Base-by-base conservation (phyloP, 2,797 vertebrate species). In the Molossus alvarezi region DNA sequence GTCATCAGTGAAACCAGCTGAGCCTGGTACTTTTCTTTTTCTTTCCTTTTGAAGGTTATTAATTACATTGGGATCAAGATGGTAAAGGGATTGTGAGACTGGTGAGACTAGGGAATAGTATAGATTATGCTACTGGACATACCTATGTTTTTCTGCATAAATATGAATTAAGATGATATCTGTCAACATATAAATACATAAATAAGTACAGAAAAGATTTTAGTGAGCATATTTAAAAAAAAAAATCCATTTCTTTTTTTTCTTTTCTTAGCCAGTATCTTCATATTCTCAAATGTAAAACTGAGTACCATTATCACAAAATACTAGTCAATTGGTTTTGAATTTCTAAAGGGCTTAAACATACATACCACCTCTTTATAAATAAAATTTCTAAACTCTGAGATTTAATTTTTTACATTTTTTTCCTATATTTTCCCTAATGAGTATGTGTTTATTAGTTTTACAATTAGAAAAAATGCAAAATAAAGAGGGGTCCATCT, bases 331-430 rank as follows among this genome's bases (percentile, higher is more conserved):
- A 23, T 71, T 69, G 73, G 89, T 84, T 79, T n/a, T 95, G 18
- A 88, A 67, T 89, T 87, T 64, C 60, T 86, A 83, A 94, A 97
- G n/a, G 53, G 85, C 33, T 88, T 84, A 64, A 41, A 15, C 17
- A 75, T 33, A 57, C 55, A 81, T 37, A 25, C 12, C 4, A 89
- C 33, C n/a, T 57, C 25, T 79, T 23, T 82, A 83, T 82, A 83
- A 80, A 41, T 25, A 72, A 96, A 94, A 96, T 67, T 69, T 79
- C 45, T 79, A 82, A 69, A 79, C 15, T 71, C 45, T 96, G 45
- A 76, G 18, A 80, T 60, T 27, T 80, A 93, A 21, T 53, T 25
- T 57, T 89, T 25, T 69, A 58, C 2, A 57, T 29, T 48, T 58
- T 85, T 79, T 95, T 94, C 82, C 15, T 45, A 57, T 76, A 84